Percentiles rank a stretch among this genome's conserved stretches.
phyloP scores from a whole-genome alignment of 2,113 vertebrate genomes.

The Megaptera novaeangliae region DNA sequence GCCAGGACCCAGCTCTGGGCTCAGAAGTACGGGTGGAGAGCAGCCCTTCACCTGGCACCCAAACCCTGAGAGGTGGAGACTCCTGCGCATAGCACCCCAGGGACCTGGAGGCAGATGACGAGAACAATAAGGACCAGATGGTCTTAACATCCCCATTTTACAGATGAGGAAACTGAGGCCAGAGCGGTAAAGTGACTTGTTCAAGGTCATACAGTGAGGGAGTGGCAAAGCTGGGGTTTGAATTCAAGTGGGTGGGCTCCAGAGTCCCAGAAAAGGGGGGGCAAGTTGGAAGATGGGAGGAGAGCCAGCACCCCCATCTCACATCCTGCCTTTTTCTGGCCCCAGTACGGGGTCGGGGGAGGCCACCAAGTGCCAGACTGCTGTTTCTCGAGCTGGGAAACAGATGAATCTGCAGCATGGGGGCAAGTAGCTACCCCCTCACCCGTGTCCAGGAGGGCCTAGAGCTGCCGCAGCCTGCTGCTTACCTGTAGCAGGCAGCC shows the following conservation, averaged over 20 bases:
- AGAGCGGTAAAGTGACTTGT: not conserved
- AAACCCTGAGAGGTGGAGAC: not conserved
- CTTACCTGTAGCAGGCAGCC: fast-evolving
- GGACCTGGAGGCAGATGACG: not conserved
- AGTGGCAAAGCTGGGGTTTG: not conserved
- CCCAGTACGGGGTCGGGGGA: not conserved
- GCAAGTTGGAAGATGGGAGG: not conserved
- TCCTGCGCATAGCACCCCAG: fast-evolving
- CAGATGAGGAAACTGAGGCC: not conserved
- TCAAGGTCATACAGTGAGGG: not conserved
- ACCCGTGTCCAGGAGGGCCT: not conserved
- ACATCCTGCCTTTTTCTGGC: not conserved
- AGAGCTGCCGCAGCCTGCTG: not conserved
- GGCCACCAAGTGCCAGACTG: not conserved
- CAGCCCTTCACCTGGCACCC: not conserved
- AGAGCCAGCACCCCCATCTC: not conserved
- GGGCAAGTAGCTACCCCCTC: not conserved
- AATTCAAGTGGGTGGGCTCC: not conserved
- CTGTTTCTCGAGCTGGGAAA: not conserved
- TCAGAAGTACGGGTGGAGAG: not conserved
- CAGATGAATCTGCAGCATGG: not conserved
- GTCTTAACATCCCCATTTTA: not conserved
- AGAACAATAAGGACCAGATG: not conserved
- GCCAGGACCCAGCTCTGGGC: not conserved
- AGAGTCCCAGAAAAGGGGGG: not conserved